Evolutionary conservation across 2,888 invertebrate genomes (phyloP).

Genomic region (Orchesellides sinensis): DNA sequence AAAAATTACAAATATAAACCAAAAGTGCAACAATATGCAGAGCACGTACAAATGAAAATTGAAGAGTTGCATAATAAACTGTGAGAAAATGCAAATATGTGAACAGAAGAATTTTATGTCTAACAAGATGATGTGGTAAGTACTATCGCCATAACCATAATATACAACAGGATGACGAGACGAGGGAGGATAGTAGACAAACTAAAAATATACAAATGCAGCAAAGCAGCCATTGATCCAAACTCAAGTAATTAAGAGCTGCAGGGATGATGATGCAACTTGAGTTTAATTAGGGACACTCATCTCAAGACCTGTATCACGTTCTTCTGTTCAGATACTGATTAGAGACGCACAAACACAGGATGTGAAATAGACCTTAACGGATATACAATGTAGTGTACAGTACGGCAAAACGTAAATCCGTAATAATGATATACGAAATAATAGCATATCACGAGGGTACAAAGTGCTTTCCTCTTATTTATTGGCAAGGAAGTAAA

Average conservation of each 20-base stretch:
- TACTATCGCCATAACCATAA: no score
- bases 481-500: slow-evolving; percentile 1
- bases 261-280: not conserved
- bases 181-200: not conserved
- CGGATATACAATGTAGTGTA: not conserved
- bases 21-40: not conserved
- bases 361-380: slow-evolving; percentile 43
- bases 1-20: not conserved
- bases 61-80: not conserved
- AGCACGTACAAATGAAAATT: not conserved
- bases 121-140: not conserved
- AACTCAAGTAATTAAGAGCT: not conserved
- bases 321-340: not conserved
- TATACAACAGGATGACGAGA: not conserved
- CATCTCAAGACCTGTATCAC: not conserved
- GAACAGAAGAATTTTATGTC: not conserved
- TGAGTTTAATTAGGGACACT: slow-evolving; percentile 25
- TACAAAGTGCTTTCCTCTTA: not conserved
- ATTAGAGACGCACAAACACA: not conserved
- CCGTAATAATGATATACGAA: not conserved
- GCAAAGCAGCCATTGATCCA: not conserved
- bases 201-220: not conserved
- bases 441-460: not conserved
- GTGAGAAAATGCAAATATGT: not conserved
- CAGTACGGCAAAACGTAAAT: not conserved